Percentiles rank a stretch among this genome's conserved stretches.
Conservation (phyloP, 2,797 vertebrate species). For the Acrossocheilus fasciatus region DNA sequence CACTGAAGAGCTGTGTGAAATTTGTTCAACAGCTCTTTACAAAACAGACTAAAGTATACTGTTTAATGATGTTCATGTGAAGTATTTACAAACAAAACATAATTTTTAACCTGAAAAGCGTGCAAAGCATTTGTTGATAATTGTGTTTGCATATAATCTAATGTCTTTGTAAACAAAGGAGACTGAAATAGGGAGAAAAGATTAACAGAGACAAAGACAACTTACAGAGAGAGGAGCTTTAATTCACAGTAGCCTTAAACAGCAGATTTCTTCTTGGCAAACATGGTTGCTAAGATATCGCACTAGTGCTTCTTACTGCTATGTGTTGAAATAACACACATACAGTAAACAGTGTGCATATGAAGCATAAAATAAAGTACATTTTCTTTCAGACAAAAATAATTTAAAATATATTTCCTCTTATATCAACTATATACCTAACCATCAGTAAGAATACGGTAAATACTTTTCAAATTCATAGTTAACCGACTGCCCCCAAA, state of each 20-base stretch:
- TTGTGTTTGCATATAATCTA: background rate
- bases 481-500: constrained; percentile 8
- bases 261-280: constrained; percentile 35
- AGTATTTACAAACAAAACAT: background rate
- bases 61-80: background rate
- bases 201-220: background rate
- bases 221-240: constrained; percentile 42
- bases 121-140: background rate
- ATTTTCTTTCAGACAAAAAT: constrained; percentile 52
- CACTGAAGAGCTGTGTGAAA: background rate
- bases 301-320: constrained; percentile 25
- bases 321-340: constrained; percentile 43
- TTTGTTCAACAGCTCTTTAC: background rate
- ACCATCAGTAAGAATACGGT: constrained; percentile 22
- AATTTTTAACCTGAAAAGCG: background rate
- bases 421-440: constrained; percentile 4
- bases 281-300: constrained; percentile 30
- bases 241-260: constrained; percentile 53
- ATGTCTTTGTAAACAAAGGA: background rate
- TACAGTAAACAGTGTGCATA: constrained; percentile 32
- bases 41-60: background rate
- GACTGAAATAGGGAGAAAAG: background rate
- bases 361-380: constrained; percentile 38
- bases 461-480: constrained; percentile 30
- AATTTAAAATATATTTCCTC: constrained; percentile 45